phyloP scores from a whole-genome alignment of 1,140 invertebrate genomes.

The Cardiocondyla obscurior region DNA sequence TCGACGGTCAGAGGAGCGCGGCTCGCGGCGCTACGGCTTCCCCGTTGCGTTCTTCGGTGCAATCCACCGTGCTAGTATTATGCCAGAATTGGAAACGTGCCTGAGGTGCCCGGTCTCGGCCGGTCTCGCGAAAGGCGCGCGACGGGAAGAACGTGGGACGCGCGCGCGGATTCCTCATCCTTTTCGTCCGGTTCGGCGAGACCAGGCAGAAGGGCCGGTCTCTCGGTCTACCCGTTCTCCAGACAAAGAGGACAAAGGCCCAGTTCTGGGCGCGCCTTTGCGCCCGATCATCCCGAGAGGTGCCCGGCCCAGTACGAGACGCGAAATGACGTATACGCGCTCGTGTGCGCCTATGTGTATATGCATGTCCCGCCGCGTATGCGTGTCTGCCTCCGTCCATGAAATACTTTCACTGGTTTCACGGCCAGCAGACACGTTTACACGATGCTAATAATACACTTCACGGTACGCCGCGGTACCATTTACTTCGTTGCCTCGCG shows the following conservation, averaged over 20 bases:
- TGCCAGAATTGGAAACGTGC: neutral
- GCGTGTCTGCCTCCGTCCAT: slow-evolving; percentile 65
- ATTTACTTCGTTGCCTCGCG: slow-evolving; percentile 45
- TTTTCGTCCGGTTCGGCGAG: neutral
- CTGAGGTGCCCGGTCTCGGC: neutral
- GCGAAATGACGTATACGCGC: slow-evolving; percentile 51
- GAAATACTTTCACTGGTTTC: slow-evolving; percentile 83
- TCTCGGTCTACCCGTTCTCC: slow-evolving; percentile 39
- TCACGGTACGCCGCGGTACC: slow-evolving; percentile 56
- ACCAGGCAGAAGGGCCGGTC: slow-evolving; percentile 59
- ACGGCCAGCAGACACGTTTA: slow-evolving; percentile 81
- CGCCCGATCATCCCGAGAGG: slow-evolving; percentile 52
- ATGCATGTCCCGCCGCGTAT: too few species aligned
- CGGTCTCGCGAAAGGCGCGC: neutral
- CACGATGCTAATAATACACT: slow-evolving; percentile 80
- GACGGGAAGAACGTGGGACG: neutral
- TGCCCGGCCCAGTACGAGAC: slow-evolving; percentile 31
- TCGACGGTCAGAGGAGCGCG: neutral
- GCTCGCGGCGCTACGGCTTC: neutral
- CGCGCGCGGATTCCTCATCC: neutral
- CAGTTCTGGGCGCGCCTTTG: slow-evolving; percentile 66
- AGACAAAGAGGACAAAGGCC: slow-evolving; percentile 76
- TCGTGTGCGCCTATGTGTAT: slow-evolving; percentile 67
- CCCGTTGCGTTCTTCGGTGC: neutral
- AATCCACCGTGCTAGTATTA: neutral